A percentile compares a stretch with the other conserved stretches of the same genome.
Conservation (phyloP, 1,140 invertebrate genomes). For the Anadara kagoshimensis region DNA sequence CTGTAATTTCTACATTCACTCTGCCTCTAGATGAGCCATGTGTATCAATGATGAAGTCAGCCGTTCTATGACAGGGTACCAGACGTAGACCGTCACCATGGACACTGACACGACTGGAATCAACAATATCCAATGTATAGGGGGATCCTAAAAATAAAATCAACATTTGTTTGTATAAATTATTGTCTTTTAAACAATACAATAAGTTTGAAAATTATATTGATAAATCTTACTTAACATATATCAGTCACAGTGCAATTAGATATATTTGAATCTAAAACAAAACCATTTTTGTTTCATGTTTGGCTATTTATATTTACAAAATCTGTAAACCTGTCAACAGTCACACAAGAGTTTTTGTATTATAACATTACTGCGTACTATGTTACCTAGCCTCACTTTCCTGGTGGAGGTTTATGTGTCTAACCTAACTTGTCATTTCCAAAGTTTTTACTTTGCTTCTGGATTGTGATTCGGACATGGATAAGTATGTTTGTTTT, state of each 20-base stretch:
- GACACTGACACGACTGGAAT: constrained; percentile 75
- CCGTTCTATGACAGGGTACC: constrained; percentile 79
- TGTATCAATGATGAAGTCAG: constrained; percentile 78
- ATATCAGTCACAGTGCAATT: not conserved
- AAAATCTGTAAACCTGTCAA: no score
- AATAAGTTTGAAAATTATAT: not conserved
- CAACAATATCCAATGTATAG: constrained; percentile 76
- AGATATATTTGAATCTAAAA: not conserved
- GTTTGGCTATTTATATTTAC: no score
- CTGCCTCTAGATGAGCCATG: constrained; percentile 74
- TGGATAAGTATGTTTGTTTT: no score
- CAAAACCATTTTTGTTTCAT: no score
- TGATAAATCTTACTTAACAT: not conserved
- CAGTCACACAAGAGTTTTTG: no score
- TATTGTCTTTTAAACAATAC: not conserved
- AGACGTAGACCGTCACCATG: constrained; percentile 81
- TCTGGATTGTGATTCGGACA: no score
- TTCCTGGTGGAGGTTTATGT: no score
- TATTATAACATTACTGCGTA: no score
- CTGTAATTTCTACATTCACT: constrained; percentile 72
- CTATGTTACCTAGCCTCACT: no score
- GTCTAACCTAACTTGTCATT: no score
- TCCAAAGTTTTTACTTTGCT: no score
- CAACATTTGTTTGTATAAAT: not conserved
- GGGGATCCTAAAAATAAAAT: constrained; percentile 75